These are phyloP conservation scores for Sebastes nivosus DNA, from an alignment of 2,797 vertebrate species.

Conservation along the genomic window DNA sequence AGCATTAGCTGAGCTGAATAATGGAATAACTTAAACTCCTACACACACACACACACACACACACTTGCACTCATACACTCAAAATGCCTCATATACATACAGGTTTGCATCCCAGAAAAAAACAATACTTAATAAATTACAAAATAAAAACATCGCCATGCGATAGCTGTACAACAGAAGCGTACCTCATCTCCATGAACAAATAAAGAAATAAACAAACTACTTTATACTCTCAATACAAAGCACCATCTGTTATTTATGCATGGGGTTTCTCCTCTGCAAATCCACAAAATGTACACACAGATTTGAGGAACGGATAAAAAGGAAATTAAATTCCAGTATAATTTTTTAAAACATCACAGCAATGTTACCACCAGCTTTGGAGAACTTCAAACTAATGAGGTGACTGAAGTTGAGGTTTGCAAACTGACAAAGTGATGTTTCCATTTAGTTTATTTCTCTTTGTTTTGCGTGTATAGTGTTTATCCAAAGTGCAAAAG, in stretches of 20 bases:
- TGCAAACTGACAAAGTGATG: slow-evolving; percentile 21
- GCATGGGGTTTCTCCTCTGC: slow-evolving; percentile 37
- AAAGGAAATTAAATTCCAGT: slow-evolving; percentile 51
- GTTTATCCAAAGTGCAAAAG: slow-evolving; percentile 67
- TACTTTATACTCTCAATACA: slow-evolving; percentile 25
- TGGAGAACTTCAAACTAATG: slow-evolving; percentile 43
- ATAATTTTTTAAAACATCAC: slow-evolving; percentile 38
- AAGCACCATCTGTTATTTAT: slow-evolving; percentile 56
- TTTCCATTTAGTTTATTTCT: slow-evolving; percentile 17
- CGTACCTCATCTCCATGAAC: slow-evolving; percentile 30
- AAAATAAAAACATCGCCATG: slow-evolving; percentile 70
- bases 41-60: not conserved
- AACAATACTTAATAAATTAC: slow-evolving; percentile 65
- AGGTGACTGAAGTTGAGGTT: slow-evolving; percentile 48
- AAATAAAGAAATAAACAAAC: slow-evolving; percentile 40
- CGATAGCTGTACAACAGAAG: slow-evolving; percentile 65
- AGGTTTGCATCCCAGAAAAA: slow-evolving; percentile 32
- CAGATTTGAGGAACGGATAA: slow-evolving; percentile 27
- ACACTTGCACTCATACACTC: not conserved
- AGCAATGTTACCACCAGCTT: slow-evolving; percentile 41
- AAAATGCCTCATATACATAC: slow-evolving; percentile 40
- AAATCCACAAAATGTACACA: slow-evolving; percentile 55
- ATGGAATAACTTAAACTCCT: slow-evolving; percentile 71
- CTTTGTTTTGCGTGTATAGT: slow-evolving; percentile 14
- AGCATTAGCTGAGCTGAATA: slow-evolving; percentile 82